Evolutionary conservation across 2,888 invertebrate species (phyloP), one percentile per base, ranked within the genome.

Genomic region (Patella pellucida): DNA sequence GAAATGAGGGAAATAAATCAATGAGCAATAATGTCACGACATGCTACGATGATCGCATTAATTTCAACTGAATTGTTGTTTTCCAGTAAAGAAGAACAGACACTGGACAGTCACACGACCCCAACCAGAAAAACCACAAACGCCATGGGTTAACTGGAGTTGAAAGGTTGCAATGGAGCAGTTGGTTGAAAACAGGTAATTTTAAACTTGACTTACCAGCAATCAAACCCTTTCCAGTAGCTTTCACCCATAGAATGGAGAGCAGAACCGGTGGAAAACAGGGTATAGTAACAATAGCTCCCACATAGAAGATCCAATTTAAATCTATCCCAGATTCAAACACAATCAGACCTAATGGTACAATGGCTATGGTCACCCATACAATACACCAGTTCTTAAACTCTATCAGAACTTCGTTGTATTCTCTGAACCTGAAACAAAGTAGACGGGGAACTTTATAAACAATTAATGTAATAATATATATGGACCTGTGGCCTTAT

Each of bases 301-400:
- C 90, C 14, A 87, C 87, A 76, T 88, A 87, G 83, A 89, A 90
- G 70, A 89, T 86, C 90, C 90, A 90, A 79, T 87, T 87, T 15
- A 90, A 83, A 77, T 89, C 87, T 41, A 90, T 87, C 12, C 88
- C 87, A 4, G 87, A 84, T 72, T 85, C 85, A 78, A 89, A 88
- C 69, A 89, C 83, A 7, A 88, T 79, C 56, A 90, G 82, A 2
- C 88, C 88, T 5, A 89, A 83, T 0, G 90, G 89, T n/a, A 90
- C 85, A 62, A 89, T 88, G 16, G 83, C 81, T 16, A 89, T 81
- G 1, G 88, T 89, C 11, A 88, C 87, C 84, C 85, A 84, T 23
- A 90, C 85, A 68, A 90, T 89, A 72, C 88, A 87, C 88, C 89
- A 89, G 80, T 89, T 89, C 80, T 89, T 90, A 74, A 87, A 86